A percentile compares a stretch with the other conserved stretches of the same genome.
Conservation (phyloP, 2,113 vertebrate genomes). For the Melanocharis versteri region DNA sequence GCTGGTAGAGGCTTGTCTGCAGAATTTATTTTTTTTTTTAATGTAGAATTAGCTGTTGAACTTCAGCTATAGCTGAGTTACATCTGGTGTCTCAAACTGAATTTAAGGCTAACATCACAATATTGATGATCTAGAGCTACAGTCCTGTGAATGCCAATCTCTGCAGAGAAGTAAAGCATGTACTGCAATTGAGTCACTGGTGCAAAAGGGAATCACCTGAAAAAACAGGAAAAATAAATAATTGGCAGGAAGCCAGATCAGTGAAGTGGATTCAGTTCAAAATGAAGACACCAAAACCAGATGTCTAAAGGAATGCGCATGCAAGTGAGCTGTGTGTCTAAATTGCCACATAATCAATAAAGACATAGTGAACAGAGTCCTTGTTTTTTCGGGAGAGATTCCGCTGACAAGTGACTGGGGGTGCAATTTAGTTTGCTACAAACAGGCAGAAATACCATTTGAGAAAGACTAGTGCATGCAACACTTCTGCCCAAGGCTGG, state of each 20-base stretch:
- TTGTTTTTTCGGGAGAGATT: neutral
- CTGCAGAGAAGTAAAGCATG: neutral
- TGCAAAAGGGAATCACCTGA: neutral
- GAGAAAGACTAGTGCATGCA: neutral
- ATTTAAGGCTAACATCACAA: neutral
- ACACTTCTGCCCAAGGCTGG: neutral
- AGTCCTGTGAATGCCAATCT: neutral
- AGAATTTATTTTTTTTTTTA: neutral
- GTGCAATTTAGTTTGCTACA: neutral
- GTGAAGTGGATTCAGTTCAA: neutral
- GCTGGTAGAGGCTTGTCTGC: neutral
- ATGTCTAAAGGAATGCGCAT: neutral
- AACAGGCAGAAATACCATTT: neutral
- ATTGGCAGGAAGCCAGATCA: neutral
- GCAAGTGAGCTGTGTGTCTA: neutral
- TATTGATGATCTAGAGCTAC: neutral
- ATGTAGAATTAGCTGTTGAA: neutral
- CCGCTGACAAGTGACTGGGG: neutral
- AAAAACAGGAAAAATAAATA: neutral
- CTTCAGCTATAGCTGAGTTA: neutral
- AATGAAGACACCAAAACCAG: constrained; percentile 17
- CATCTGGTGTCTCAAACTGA: neutral
- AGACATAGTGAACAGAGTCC: neutral
- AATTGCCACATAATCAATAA: constrained; percentile 25
- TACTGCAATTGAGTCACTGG: neutral